A percentile compares a stretch with the other conserved stretches of the same genome.
Conservation (phyloP, 35 echinoderm and acorn worm genomes). For the Heliocidaris tuberculata region DNA sequence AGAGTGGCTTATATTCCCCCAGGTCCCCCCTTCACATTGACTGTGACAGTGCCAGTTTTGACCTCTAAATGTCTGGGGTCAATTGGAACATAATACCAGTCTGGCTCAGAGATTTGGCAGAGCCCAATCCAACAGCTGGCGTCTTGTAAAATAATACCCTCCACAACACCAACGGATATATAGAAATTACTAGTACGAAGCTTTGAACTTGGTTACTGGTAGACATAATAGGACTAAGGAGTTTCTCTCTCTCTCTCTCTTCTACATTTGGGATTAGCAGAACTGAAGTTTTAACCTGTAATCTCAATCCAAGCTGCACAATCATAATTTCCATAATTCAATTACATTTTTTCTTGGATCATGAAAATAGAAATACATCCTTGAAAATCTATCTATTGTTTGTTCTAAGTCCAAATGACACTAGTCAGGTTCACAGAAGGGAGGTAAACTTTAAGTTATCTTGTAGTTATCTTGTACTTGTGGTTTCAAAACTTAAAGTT, state of each 20-base stretch:
- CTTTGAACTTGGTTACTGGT: background rate
- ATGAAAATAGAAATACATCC: background rate
- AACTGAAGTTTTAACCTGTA: background rate
- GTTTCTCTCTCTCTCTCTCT: background rate
- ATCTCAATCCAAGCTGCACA: background rate
- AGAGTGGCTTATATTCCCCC: background rate
- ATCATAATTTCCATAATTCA: background rate
- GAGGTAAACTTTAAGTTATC: no score
- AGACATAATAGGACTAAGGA: background rate
- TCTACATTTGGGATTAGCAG: background rate
- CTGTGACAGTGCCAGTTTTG: slow-evolving; percentile 5
- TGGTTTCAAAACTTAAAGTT: no score
- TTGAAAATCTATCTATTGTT: background rate
- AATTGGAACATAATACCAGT: slow-evolving; percentile 17
- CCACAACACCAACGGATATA: background rate
- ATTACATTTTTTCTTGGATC: background rate
- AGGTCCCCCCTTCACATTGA: slow-evolving; percentile 20
- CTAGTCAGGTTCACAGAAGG: no score
- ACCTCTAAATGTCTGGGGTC: slow-evolving; percentile 27
- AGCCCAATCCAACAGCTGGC: slow-evolving; percentile 21
- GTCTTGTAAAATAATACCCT: background rate
- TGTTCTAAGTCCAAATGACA: background rate
- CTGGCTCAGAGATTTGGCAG: background rate
- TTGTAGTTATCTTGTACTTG: no score
- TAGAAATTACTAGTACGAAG: background rate